These are phyloP conservation scores for Drosophila paracracens DNA, from an alignment of 2,888 invertebrate species.

Conservation along the genomic window DNA sequence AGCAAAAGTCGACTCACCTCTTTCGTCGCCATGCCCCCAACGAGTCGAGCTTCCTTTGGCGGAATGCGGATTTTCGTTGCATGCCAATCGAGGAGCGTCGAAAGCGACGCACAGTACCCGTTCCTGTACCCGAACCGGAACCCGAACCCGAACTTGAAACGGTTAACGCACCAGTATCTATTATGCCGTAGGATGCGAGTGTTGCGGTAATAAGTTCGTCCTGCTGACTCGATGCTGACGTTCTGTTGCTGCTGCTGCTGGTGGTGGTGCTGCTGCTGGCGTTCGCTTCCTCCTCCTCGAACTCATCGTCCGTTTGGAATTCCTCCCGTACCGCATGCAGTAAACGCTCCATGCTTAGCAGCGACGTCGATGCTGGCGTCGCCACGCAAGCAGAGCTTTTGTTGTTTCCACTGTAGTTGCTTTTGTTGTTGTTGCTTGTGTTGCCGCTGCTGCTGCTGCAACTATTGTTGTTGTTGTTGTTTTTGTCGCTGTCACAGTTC, in stretches of 20 bases:
- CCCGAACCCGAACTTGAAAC: constrained; percentile 16
- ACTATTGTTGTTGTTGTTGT: constrained; percentile 15
- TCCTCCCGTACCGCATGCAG: constrained; percentile 79
- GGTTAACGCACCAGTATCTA: constrained; percentile 7
- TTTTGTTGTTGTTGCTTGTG: constrained; percentile 1
- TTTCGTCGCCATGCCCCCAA: constrained; percentile 81
- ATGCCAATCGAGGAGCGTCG: constrained; percentile 83
- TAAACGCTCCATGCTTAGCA: constrained; percentile 76
- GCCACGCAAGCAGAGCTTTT: constrained; percentile 39
- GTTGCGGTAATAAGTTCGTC: constrained; percentile 26
- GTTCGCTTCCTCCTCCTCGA: constrained; percentile 28
- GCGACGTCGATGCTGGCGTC: constrained; percentile 43
- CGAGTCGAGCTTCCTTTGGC: constrained; percentile 84
- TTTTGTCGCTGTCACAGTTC: constrained; percentile 62
- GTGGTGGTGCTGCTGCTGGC: constrained; percentile 14
- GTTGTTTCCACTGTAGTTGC: constrained; percentile 19
- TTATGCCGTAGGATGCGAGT: constrained; percentile 8
- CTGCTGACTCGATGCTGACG: constrained; percentile 34
- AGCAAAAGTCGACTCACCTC: constrained; percentile 74
- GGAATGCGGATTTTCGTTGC: constrained; percentile 83
- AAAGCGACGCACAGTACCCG: constrained; percentile 64
- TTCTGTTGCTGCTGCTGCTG: constrained; percentile 11
- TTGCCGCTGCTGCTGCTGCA: constrained; percentile 1
- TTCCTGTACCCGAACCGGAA: constrained; percentile 3
- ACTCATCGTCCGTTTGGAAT: constrained; percentile 71